These are phyloP conservation scores for Agapornis roseicollis DNA, from an alignment of 2,113 vertebrate species.

Conservation along the genomic window DNA sequence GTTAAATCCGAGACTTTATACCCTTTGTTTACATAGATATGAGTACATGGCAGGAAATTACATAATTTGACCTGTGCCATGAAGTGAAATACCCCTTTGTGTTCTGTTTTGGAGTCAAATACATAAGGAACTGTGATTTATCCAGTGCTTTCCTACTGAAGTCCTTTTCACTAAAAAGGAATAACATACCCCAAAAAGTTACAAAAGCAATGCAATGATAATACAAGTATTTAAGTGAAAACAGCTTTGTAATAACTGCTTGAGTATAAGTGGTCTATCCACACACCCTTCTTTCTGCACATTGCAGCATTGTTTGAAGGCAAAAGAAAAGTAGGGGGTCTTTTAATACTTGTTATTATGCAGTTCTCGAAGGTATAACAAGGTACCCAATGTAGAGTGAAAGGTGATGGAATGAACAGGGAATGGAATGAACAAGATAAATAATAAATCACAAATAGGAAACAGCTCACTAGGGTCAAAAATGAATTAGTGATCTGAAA, in stretches of 20 bases:
- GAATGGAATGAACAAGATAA: background rate
- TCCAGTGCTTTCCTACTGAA: background rate
- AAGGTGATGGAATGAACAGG: background rate
- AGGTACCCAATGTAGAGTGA: background rate
- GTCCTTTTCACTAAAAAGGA: background rate
- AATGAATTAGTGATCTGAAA: background rate
- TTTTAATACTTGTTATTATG: background rate
- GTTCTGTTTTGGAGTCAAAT: background rate
- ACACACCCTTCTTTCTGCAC: background rate
- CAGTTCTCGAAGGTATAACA: background rate
- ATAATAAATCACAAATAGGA: background rate
- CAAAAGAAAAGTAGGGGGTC: background rate
- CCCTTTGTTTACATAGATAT: constrained; percentile 17
- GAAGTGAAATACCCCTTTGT: background rate
- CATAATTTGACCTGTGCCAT: background rate
- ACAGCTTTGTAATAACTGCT: background rate
- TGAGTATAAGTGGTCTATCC: background rate
- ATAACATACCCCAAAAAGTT: background rate
- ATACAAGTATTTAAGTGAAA: background rate
- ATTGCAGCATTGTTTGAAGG: background rate
- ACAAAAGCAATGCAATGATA: background rate
- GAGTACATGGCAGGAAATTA: constrained; percentile 22
- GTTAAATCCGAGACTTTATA: background rate
- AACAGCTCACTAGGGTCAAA: background rate
- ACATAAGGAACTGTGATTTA: background rate